These are phyloP conservation scores for Phenganax stokvisi DNA, from an alignment of 92 coral and sea anemone genomes.

Conservation along the genomic window DNA sequence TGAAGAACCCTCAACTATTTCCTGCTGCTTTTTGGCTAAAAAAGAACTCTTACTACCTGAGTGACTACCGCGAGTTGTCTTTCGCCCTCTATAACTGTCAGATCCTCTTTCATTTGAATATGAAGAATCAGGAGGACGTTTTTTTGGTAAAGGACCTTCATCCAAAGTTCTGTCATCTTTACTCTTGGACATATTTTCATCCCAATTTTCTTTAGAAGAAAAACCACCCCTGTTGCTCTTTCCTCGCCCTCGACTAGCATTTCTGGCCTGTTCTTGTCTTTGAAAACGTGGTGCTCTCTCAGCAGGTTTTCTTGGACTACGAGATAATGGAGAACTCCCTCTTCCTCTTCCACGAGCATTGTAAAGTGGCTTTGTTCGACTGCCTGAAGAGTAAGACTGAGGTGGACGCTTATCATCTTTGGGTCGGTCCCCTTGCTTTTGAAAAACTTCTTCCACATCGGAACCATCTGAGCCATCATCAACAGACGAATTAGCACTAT, in stretches of 20 bases:
- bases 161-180: constrained; percentile 10
- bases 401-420: constrained; percentile 36
- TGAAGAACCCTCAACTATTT: constrained; percentile 91
- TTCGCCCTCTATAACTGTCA: constrained; percentile 10
- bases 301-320: constrained; percentile 60
- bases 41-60: constrained; percentile 79
- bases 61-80: constrained; percentile 46
- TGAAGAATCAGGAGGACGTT: constrained; percentile 29
- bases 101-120: constrained; percentile 2
- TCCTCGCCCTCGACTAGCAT: constrained; percentile 57
- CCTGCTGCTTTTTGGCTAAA: constrained; percentile 99
- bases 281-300: constrained; percentile 97
- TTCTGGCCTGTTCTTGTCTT: constrained; percentile 67
- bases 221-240: constrained; percentile 20
- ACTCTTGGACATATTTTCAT: constrained; percentile 50
- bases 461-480: constrained; percentile 87
- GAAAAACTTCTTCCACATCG: constrained; percentile 65
- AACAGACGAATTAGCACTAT: constrained; percentile 64
- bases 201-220: constrained; percentile 72
- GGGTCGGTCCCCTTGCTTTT: neutral
- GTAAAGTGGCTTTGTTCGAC: constrained; percentile 45
- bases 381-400: constrained; percentile 44
- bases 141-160: constrained; percentile 35
- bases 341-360: constrained; percentile 47
- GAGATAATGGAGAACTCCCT: constrained; percentile 50